Evolutionary conservation across 1,140 invertebrate species (phyloP), one percentile per base, ranked within the genome.

Genomic region (Dufourea novaeangliae): DNA sequence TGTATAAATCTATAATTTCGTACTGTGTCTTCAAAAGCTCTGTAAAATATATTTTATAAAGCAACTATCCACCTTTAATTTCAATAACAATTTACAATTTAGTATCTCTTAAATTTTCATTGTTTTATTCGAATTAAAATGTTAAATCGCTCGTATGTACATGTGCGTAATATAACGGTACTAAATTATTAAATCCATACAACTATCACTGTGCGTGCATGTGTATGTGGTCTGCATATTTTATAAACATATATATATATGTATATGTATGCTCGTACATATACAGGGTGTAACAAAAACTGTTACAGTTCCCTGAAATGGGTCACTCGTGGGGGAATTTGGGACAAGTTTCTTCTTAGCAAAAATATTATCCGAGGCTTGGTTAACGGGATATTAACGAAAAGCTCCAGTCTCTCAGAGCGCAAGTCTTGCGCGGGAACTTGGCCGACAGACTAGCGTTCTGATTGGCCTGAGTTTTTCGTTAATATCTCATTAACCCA

Each of bases 1-100:
- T 84, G 66, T 56, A 83, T 76, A 84, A 80, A 76, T 84, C 67
- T 54, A 44, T 67, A 34, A 41, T 62, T 6, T n/a, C 5, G 2
- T 50, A 44, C 5, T 29, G 10, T n/a, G 12, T 34, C 10, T 50
- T 14, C 25, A 12, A 22, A 54, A 10, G 10, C 37, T 72, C 3
- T 29, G 22, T 5, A 34, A 57, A 12, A 44, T 56, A 67, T 34
- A 7, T 76, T 37, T 66, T 39, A 25, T 27, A 37, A 34, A 34
- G 37, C 37, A 41, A 10, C n/a, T 41, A 17, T 20, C 11, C 22
- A 20, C 11, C 7, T 4, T 2, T 10, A 2, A 54, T 39, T 22
- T 63, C 27, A 7, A 11, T 44, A 44, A 20, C 44, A n/a, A 46
- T 20, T 6, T 46, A 46, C n/a, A 46, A 17, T 46, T 46, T 6